Conservation (phyloP, 92 coral and sea anemone genomes). For the Zoanthus gigantus region DNA sequence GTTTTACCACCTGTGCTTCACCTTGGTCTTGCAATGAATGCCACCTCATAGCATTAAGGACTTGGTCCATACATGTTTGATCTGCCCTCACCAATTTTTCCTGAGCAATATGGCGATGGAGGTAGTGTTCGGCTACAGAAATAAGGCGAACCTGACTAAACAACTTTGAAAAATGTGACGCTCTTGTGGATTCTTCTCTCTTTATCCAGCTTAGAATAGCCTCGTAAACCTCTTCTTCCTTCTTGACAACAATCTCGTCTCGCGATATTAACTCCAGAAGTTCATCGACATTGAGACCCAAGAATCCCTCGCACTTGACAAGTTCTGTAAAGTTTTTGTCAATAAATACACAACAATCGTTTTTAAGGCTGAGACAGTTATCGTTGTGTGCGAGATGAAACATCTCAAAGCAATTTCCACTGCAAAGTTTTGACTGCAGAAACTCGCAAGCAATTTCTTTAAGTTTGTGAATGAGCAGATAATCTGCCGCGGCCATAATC, state of each 20-base stretch:
- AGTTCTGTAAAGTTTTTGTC: conserved; percentile 42
- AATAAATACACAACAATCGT: conserved; percentile 33
- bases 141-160: conserved; percentile 38
- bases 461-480: conserved; percentile 43
- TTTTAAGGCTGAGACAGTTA: conserved; percentile 34
- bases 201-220: conserved; percentile 40
- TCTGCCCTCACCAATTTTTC: conserved; percentile 39
- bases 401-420: conserved; percentile 46
- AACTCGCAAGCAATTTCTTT: conserved; percentile 45
- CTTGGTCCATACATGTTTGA: conserved; percentile 40
- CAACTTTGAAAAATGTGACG: neutral
- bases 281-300: conserved; percentile 26
- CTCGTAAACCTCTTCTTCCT: conserved; percentile 48
- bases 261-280: conserved; percentile 36
- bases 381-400: conserved; percentile 42
- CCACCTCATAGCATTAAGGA: conserved; percentile 44
- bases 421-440: conserved; percentile 48
- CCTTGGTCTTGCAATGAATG: conserved; percentile 45
- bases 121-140: conserved; percentile 37
- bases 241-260: conserved; percentile 47
- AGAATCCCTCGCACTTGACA: conserved; percentile 39
- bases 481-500: conserved; percentile 46
- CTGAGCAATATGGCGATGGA: conserved; percentile 42
- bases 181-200: conserved; percentile 32
- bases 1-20: conserved; percentile 33